A percentile compares a stretch with the other conserved stretches of the same genome.
Evolutionary conservation across 2,113 vertebrate species (phyloP).

Genomic region (Plotosus lineatus): DNA sequence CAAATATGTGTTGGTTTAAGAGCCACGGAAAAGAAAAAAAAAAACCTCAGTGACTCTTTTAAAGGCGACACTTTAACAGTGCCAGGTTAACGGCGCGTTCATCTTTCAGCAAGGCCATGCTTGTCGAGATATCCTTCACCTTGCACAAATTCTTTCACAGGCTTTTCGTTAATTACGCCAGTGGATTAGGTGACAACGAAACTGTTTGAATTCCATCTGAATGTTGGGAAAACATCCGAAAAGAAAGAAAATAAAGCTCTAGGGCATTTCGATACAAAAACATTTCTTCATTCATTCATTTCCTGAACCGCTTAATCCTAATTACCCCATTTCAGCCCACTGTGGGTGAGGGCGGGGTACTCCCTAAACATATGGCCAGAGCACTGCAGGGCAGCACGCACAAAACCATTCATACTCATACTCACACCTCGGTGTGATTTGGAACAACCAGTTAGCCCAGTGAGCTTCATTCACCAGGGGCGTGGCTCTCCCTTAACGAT

Average conservation of each 20-base stretch:
- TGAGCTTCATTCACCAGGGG: too few species aligned
- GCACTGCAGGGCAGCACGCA: too few species aligned
- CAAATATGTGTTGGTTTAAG: slow-evolving; percentile 37
- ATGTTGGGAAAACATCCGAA: not conserved
- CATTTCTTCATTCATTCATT: too few species aligned
- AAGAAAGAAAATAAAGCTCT: not conserved
- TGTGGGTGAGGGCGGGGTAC: too few species aligned
- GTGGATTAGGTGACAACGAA: not conserved
- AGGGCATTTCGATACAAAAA: too few species aligned
- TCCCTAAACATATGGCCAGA: too few species aligned
- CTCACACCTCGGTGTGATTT: too few species aligned
- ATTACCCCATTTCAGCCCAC: too few species aligned
- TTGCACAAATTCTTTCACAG: not conserved
- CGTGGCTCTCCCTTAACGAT: too few species aligned
- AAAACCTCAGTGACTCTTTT: not conserved
- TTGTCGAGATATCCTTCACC: not conserved
- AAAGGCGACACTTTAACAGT: not conserved
- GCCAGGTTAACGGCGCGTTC: not conserved
- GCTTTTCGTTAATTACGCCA: not conserved
- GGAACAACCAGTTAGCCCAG: too few species aligned
- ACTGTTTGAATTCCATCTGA: not conserved
- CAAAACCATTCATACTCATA: too few species aligned
- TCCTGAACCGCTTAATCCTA: too few species aligned
- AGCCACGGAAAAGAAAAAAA: slow-evolving; percentile 1
- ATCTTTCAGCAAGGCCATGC: not conserved